phyloP scores from a whole-genome alignment of 2,888 invertebrate genomes.

The Furcula furcula region DNA sequence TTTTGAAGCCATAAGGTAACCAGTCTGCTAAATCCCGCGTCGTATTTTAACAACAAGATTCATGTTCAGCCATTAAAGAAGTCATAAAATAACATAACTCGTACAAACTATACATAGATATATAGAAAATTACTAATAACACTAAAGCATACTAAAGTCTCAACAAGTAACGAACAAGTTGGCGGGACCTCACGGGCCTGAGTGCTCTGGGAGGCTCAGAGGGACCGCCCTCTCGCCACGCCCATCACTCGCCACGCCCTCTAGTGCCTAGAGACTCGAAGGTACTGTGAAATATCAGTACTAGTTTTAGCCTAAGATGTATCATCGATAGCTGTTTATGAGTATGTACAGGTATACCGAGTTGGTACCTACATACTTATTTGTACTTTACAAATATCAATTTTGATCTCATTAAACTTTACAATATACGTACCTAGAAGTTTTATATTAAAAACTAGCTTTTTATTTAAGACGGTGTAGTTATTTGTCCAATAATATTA shows the following conservation, averaged over 20 bases:
- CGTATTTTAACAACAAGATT: no score
- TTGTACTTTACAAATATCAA: no score
- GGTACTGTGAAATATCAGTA: slow-evolving; percentile 49
- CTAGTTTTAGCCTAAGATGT: slow-evolving; percentile 39
- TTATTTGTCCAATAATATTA: no score
- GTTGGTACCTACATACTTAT: not conserved
- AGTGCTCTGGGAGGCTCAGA: slow-evolving; percentile 68
- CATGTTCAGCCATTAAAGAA: no score
- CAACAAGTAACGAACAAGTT: slow-evolving; percentile 62
- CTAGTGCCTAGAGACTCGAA: slow-evolving; percentile 59
- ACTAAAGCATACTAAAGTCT: slow-evolving; percentile 22
- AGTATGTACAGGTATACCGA: not conserved
- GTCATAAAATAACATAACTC: no score
- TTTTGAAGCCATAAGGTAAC: no score
- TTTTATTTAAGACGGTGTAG: no score
- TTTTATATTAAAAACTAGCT: no score
- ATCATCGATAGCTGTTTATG: slow-evolving; percentile 37
- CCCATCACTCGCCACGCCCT: slow-evolving; percentile 65
- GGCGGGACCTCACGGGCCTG: slow-evolving; percentile 51
- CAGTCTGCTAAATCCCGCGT: no score
- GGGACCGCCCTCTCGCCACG: slow-evolving; percentile 64
- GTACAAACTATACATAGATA: slow-evolving; percentile 9
- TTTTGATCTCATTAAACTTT: no score
- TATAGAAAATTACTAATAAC: slow-evolving; percentile 21
- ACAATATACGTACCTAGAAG: no score